Evolutionary conservation across 2,113 vertebrate genomes (phyloP).

Genomic region (Haliaeetus leucogaster): DNA sequence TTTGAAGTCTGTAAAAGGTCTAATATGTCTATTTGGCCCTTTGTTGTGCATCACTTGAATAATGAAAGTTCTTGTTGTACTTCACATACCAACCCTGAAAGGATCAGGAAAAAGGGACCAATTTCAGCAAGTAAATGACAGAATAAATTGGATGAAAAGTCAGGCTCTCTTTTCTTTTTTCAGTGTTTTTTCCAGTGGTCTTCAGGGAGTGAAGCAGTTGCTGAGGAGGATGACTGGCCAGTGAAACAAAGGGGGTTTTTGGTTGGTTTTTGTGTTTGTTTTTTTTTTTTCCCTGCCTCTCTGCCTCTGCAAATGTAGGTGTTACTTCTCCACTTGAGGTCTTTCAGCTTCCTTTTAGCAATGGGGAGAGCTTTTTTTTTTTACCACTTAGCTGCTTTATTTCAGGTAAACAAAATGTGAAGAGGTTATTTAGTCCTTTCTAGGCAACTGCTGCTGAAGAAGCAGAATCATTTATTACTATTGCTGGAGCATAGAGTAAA

Average conservation of each 20-base stretch:
- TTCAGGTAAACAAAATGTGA: not conserved
- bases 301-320: not conserved
- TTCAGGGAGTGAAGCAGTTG: not conserved
- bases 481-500: not conserved
- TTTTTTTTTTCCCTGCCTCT: too few species aligned
- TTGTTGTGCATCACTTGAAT: not conserved
- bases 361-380: not conserved
- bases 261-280: not conserved
- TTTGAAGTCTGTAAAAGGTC: not conserved
- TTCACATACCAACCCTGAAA: not conserved
- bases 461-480: not conserved
- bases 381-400: not conserved
- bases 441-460: not conserved
- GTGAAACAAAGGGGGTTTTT: not conserved
- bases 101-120: not conserved
- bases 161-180: not conserved
- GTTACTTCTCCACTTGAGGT: not conserved
- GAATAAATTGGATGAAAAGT: not conserved
- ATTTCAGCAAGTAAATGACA: not conserved
- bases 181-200: not conserved
- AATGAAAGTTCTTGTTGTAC: not conserved
- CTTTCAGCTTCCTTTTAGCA: not conserved
- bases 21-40: not conserved
- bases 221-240: not conserved
- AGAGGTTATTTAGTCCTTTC: not conserved